Evolutionary conservation across 2,888 invertebrate species (phyloP).

Genomic region (Drosophila atripex): DNA sequence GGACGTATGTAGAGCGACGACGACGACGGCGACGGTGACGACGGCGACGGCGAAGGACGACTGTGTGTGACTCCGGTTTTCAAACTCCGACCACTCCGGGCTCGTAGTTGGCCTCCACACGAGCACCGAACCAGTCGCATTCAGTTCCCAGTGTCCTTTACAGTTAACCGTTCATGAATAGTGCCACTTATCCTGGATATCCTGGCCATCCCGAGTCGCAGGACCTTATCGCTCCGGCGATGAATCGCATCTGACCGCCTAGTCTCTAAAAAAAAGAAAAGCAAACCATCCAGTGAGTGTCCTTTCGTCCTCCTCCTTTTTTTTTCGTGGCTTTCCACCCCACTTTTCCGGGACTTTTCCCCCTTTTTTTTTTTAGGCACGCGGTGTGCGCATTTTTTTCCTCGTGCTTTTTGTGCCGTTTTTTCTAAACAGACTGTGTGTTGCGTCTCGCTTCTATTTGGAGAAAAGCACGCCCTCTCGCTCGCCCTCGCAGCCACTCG

Average conservation of each 20-base stretch:
- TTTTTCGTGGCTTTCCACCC: background rate
- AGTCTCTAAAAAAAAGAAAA: background rate
- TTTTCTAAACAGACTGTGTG: constrained; percentile 65
- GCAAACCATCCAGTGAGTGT: constrained; percentile 24
- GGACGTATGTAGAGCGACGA: constrained; percentile 2
- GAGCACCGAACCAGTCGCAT: constrained; percentile 70
- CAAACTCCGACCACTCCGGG: constrained; percentile 11
- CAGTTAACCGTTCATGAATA: background rate
- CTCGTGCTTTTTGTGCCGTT: constrained; percentile 73
- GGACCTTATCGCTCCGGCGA: constrained; percentile 26
- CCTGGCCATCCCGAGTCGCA: constrained; percentile 2
- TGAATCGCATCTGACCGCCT: constrained; percentile 35
- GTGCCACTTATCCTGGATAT: background rate
- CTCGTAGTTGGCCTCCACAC: constrained; percentile 66
- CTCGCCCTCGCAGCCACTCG: constrained; percentile 10
- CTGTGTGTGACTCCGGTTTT: constrained; percentile 17
- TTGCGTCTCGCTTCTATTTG: constrained; percentile 15
- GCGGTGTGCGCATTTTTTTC: constrained; percentile 35
- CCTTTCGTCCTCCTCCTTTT: constrained; percentile 9
- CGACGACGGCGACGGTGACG: background rate
- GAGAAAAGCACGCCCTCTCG: background rate
- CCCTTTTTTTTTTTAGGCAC: constrained; percentile 13
- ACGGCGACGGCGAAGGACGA: too few species aligned
- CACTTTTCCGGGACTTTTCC: background rate
- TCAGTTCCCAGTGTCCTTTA: constrained; percentile 26